Evolutionary conservation across 2,888 invertebrate genomes (phyloP), one percentile per base, ranked within the genome.

Genomic region (Cynaeus angustus): DNA sequence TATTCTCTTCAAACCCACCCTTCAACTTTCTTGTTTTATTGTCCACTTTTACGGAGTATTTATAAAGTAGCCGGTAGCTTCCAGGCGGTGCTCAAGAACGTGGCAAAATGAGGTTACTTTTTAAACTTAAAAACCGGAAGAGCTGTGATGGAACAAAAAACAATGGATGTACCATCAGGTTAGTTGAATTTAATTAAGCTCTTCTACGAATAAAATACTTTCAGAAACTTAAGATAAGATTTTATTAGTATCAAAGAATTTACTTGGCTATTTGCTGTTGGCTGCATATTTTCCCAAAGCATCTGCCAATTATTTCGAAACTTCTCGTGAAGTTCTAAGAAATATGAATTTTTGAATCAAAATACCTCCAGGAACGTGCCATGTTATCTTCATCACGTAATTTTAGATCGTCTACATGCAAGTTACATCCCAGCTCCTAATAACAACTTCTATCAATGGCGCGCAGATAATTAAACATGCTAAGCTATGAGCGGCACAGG

Each of bases 371-470:
- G 33, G 45, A 65, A 55, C 53, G 65, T 65, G 53, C 41, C 41
- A 43, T 37, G 55, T 43, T 68, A 68, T 64, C 64, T 68, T 37
- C 41, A 64, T 64, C 58, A 68, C 65, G 64, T 64, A 69, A 65
- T 43, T 53, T 21, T 41, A 7, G 53, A 41, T 46, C 59, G 59
- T 66, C 62, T 62, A 45, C 53, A 62, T 68, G 68, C 68, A 69
- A 64, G 48, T 50, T 62, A 65, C 58, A 55, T 64, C 46, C 64
- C 30, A 30, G 48, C 43, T 48, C 48, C 50, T 68, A 68, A 68
- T 68, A 64, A 68, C 64, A 69, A 69, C 50, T 65, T 55, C 59
- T 69, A 69, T 69, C 65, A 69, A 69, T 69, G 65, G 58, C 55
- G 66, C 37, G 37, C 45, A 52, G 59, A 56, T 68, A 68, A 68